Percentiles rank a stretch among this genome's conserved stretches.
Evolutionary conservation across 2,113 vertebrate genomes (phyloP).

Genomic region (Megaceryle torquata): DNA sequence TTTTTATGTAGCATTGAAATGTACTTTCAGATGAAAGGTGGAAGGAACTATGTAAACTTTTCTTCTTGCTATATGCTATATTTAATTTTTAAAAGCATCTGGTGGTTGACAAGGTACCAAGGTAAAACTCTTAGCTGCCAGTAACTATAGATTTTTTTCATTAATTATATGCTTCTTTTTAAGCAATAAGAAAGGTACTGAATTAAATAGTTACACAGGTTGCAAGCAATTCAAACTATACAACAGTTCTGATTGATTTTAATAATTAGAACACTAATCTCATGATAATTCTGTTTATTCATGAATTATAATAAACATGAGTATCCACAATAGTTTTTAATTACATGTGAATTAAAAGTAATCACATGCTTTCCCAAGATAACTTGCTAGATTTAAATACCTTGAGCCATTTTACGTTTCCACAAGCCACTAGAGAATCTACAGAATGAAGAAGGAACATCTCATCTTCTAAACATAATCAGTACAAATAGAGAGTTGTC

Average conservation of each 20-base stretch:
- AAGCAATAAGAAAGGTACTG: neutral
- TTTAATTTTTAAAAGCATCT: neutral
- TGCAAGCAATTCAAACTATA: neutral
- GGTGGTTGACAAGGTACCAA: neutral
- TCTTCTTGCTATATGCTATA: neutral
- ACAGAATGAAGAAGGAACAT: neutral
- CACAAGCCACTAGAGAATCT: neutral
- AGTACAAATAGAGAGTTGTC: neutral
- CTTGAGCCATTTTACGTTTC: neutral
- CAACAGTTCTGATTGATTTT: neutral
- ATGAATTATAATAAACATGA: neutral
- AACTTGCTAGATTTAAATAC: neutral
- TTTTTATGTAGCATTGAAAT: neutral
- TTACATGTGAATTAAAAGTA: neutral
- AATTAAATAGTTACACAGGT: neutral
- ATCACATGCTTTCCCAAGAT: neutral
- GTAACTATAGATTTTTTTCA: neutral
- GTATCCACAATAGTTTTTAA: neutral
- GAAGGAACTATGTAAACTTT: neutral
- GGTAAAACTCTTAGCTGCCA: neutral
- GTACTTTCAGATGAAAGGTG: neutral
- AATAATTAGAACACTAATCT: slow-evolving; percentile 2
- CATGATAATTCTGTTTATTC: slow-evolving; percentile 8
- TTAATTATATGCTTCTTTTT: neutral
- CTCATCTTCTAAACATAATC: neutral